Evolutionary conservation across 2,797 vertebrate genomes (phyloP).

Genomic region (Poeciliopsis gracilis): DNA sequence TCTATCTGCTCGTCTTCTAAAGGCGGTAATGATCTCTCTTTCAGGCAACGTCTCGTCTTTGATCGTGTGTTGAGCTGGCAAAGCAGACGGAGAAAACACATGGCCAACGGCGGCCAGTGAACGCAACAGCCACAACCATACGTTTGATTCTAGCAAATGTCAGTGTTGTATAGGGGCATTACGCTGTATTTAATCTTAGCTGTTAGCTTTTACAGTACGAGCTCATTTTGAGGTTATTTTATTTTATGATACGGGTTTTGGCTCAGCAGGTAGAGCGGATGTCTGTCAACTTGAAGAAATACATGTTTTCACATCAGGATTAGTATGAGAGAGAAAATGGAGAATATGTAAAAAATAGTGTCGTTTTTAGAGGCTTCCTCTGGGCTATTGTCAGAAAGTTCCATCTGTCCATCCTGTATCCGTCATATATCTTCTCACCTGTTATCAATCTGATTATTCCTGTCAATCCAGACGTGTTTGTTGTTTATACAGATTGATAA

Average conservation of each 20-base stretch:
- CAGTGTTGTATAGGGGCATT: not conserved
- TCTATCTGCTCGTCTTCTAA: conserved; percentile 1
- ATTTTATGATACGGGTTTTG: not conserved
- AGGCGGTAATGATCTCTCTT: not conserved
- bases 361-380: not conserved
- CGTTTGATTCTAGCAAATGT: not conserved
- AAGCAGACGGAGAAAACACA: not conserved
- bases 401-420: not conserved
- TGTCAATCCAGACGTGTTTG: too few species aligned
- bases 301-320: not conserved
- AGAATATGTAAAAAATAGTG: not conserved
- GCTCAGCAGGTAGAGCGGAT: not conserved
- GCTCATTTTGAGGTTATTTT: not conserved
- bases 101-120: conserved; percentile 1
- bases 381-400: not conserved
- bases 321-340: not conserved
- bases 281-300: not conserved
- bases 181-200: not conserved
- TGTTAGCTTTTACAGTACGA: not conserved
- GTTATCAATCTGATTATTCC: not conserved
- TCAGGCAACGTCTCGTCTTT: conserved; percentile 3
- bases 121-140: not conserved
- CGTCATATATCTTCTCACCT: not conserved
- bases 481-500: too few species aligned
- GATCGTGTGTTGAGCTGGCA: not conserved